Evolutionary conservation across 2,888 invertebrate genomes (phyloP).

Genomic region (Elegia similella): DNA sequence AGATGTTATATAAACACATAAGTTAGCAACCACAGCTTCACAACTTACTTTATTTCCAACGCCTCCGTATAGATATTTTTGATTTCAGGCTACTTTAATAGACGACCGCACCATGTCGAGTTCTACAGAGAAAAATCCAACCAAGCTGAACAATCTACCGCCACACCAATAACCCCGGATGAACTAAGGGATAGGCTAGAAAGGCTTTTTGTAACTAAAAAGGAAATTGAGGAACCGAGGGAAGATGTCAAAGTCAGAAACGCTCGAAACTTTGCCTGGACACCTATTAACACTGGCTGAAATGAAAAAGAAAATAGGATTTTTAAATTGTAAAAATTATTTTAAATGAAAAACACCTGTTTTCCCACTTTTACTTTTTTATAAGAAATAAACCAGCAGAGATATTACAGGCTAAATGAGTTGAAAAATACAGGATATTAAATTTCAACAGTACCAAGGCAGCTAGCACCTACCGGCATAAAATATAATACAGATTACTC

Average conservation of each 20-base stretch:
- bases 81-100: constrained; percentile 59
- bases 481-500: too few relatives aligned
- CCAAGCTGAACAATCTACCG: constrained; percentile 52
- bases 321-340: background rate
- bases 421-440: too few relatives aligned
- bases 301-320: constrained; percentile 5
- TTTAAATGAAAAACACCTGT: too few relatives aligned
- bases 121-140: constrained; percentile 60
- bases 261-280: constrained; percentile 70
- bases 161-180: constrained; percentile 72
- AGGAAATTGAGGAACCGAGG: constrained; percentile 45
- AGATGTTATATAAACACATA: too few relatives aligned
- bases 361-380: too few relatives aligned
- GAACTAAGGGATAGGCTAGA: constrained; percentile 76
- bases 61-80: constrained; percentile 19
- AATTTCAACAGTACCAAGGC: too few relatives aligned
- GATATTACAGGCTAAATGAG: too few relatives aligned
- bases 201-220: constrained; percentile 73
- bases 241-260: constrained; percentile 61
- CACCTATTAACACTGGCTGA: constrained; percentile 59
- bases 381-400: too few relatives aligned
- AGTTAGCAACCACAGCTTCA: background rate
- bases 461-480: too few relatives aligned
- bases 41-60: constrained; percentile 12
- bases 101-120: constrained; percentile 55